Evolutionary conservation across 2,888 invertebrate genomes (phyloP).

Genomic region (Sinohyriopsis cumingii): DNA sequence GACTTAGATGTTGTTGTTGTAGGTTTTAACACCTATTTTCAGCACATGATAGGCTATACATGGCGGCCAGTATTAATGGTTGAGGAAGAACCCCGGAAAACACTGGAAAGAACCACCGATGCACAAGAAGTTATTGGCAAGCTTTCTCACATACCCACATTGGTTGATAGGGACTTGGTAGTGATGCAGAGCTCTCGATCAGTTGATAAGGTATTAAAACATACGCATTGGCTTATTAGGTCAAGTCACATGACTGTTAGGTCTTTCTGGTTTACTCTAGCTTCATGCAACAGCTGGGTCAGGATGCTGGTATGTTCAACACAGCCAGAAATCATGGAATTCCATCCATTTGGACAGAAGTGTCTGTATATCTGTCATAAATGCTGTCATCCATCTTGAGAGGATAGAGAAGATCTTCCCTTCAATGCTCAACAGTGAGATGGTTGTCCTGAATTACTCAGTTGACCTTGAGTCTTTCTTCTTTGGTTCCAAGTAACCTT

Average conservation of each 20-base stretch:
- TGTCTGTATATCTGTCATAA: slow-evolving; percentile 22
- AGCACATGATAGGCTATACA: too few species aligned
- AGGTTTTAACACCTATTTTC: too few species aligned
- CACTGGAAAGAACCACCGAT: neutral
- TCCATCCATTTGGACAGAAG: slow-evolving; percentile 22
- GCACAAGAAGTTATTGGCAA: slow-evolving; percentile 4
- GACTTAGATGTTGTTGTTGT: too few species aligned
- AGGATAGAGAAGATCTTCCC: slow-evolving; percentile 26
- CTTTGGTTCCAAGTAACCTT: slow-evolving; percentile 23
- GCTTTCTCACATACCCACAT: slow-evolving; percentile 1
- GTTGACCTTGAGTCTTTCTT: slow-evolving; percentile 16
- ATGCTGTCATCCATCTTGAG: slow-evolving; percentile 11
- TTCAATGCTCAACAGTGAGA: slow-evolving; percentile 26
- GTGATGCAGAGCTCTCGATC: slow-evolving; percentile 4
- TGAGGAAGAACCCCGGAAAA: too few species aligned
- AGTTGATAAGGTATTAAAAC: slow-evolving; percentile 1
- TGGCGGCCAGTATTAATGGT: too few species aligned
- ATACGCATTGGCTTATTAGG: slow-evolving; percentile 4
- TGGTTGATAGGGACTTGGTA: slow-evolving; percentile 9
- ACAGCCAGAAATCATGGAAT: slow-evolving; percentile 26
- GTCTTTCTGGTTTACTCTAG: slow-evolving; percentile 10
- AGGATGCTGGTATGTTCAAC: slow-evolving; percentile 24
- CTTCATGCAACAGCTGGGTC: slow-evolving; percentile 19
- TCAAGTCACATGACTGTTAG: slow-evolving; percentile 9
- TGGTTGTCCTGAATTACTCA: slow-evolving; percentile 26